Evolutionary conservation across 2,888 invertebrate genomes (phyloP), one percentile per base, ranked within the genome.

Genomic region (Epistrophe eligans): DNA sequence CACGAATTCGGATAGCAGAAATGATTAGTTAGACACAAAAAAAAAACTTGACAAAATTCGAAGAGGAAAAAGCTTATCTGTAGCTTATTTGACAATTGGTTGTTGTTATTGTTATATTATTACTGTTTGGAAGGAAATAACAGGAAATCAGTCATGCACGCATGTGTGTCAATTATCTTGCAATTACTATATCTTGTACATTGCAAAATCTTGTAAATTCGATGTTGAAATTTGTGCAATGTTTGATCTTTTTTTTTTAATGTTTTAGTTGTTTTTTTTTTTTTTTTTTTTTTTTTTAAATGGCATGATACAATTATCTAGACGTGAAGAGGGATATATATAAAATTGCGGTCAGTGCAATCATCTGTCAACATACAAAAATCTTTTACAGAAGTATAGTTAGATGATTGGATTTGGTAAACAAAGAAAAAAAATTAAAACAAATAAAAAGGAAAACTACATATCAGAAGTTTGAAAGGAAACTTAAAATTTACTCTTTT

Each of bases 121-220:
- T 55, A 9, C 9, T 35, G 35, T n/a, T 58, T 17, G 0, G 19
- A 28, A 1, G 45, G 52, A 38, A 72, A 62, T 81, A 77, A 81
- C 81, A 77, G 84, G 72, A 77, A 73, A 85, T 77, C 85, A 77
- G 45, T 82, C 77, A 85, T 45, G 82, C 85, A 77, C 43, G 73
- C 70, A 81, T 82, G 74, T 82, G 64, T 85, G 85, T 85, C 85
- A 81, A 85, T 85, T 85, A 85, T 67, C 70, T 79, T 79, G 85
- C 81, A 85, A 82, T 85, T 82, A 85, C 70, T 52, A n/a, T n/a
- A n/a, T n/a, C 55, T 38, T 70, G 55, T 70, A 70, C 38, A 82
- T 85, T 85, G 74, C 85, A 58, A 73, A 85, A 85, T 77, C 35
- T 71, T 64, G 67, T 45, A 73, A 57, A 24, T 10, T 17, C 13